These are phyloP conservation scores for Ctenoplectra terminalis DNA, from an alignment of 1,140 invertebrate genomes.

Conservation along the genomic window DNA sequence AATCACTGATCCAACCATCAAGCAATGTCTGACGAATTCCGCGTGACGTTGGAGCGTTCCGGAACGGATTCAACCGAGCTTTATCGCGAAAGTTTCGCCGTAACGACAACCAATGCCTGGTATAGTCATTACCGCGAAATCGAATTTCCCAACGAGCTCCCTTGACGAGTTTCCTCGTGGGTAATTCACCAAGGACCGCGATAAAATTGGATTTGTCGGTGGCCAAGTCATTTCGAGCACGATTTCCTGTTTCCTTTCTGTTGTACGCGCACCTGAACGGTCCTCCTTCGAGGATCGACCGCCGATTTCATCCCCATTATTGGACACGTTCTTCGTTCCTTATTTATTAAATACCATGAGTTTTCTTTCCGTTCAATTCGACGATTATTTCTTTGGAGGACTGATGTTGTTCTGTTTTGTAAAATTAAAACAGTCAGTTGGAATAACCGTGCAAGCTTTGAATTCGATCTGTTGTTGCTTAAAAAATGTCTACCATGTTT, in stretches of 20 bases:
- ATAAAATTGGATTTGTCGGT: constrained; percentile 59
- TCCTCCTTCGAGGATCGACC: constrained; percentile 1
- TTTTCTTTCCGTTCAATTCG: not conserved
- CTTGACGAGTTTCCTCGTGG: constrained; percentile 53
- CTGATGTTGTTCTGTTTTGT: too few relatives aligned
- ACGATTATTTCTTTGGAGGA: not conserved
- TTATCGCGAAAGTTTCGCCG: constrained; percentile 50
- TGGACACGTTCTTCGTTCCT: not conserved
- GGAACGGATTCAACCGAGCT: not conserved
- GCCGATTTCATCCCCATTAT: constrained; percentile 1
- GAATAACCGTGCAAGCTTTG: too few relatives aligned
- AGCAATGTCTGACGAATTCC: not conserved
- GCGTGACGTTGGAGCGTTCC: not conserved
- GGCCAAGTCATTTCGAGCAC: constrained; percentile 49
- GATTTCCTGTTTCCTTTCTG: constrained; percentile 50
- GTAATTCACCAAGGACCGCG: constrained; percentile 58
- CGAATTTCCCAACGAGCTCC: constrained; percentile 56
- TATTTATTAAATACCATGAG: not conserved
- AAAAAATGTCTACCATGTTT: too few relatives aligned
- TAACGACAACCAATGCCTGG: constrained; percentile 37
- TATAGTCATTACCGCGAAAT: constrained; percentile 51
- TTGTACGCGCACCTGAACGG: not conserved
- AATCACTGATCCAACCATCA: not conserved
- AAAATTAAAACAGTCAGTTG: too few relatives aligned
- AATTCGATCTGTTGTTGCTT: too few relatives aligned